Conservation (phyloP, 2,888 invertebrate species). For the Clanis bilineata region DNA sequence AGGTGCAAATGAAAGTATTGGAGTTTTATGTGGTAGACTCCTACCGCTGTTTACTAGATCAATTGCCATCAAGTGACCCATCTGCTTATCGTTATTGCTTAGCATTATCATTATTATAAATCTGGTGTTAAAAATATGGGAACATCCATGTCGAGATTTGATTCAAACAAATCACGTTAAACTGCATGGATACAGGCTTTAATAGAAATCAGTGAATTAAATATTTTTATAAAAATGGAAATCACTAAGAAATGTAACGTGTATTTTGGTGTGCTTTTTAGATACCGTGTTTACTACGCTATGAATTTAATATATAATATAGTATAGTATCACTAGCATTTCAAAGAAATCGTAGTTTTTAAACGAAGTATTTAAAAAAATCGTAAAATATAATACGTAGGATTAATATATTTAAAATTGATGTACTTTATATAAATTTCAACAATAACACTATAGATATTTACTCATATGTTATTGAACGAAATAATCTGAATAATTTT, state of each 20-base stretch:
- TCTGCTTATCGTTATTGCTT: too few relatives aligned
- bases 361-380: not conserved
- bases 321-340: not conserved
- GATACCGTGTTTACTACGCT: slow-evolving; percentile 20
- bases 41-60: too few relatives aligned
- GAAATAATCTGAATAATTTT: too few relatives aligned
- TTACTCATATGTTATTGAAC: too few relatives aligned
- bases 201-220: slow-evolving; percentile 49
- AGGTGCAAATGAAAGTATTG: too few relatives aligned
- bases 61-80: too few relatives aligned
- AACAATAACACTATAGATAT: too few relatives aligned
- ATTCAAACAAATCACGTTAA: slow-evolving; percentile 32
- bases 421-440: too few relatives aligned
- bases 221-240: slow-evolving; percentile 36
- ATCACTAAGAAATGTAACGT: slow-evolving; percentile 39
- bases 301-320: slow-evolving; percentile 3
- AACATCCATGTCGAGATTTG: slow-evolving; percentile 9
- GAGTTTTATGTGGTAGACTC: too few relatives aligned
- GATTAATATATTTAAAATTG: not conserved
- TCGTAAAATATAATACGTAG: not conserved
- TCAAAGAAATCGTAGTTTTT: not conserved
- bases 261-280: slow-evolving; percentile 55
- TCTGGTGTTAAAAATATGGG: slow-evolving; percentile 2
- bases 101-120: too few relatives aligned
- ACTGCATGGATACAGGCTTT: slow-evolving; percentile 69